phyloP scores from a whole-genome alignment of 2,888 invertebrate species.

The Frankliniella intonsa region DNA sequence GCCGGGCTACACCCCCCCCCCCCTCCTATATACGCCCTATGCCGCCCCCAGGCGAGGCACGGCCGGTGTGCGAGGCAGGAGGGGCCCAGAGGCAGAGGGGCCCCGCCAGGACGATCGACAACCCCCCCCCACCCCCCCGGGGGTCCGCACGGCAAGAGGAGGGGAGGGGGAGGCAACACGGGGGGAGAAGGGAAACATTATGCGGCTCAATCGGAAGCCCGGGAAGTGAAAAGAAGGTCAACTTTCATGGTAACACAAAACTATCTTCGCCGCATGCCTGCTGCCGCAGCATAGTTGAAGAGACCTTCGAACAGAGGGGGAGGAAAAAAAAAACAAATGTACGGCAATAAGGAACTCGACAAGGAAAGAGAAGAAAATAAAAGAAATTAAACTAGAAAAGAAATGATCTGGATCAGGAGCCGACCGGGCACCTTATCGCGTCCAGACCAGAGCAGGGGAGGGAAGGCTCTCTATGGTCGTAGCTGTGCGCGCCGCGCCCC shows the following conservation, averaged over 20 bases:
- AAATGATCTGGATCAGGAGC: neutral
- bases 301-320: neutral
- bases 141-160: too few species aligned
- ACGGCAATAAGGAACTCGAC: too few species aligned
- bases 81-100: neutral
- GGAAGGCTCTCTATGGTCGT: too few species aligned
- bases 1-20: neutral
- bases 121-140: too few species aligned
- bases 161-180: neutral
- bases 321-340: neutral
- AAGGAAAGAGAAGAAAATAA: neutral
- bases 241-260: conserved; percentile 13
- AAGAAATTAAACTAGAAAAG: neutral
- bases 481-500: too few species aligned
- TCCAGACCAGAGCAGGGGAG: too few species aligned
- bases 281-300: neutral
- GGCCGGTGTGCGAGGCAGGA: neutral
- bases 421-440: neutral
- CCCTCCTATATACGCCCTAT: too few species aligned
- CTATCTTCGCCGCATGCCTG: neutral
- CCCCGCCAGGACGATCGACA: neutral
- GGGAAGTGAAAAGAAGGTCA: conserved; percentile 12
- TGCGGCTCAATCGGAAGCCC: conserved; percentile 6
- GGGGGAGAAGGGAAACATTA: neutral
- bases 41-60: neutral